Percentiles rank a stretch among this genome's conserved stretches.
phyloP scores from a whole-genome alignment of 2,888 invertebrate genomes.

The Xestia c-nigrum region DNA sequence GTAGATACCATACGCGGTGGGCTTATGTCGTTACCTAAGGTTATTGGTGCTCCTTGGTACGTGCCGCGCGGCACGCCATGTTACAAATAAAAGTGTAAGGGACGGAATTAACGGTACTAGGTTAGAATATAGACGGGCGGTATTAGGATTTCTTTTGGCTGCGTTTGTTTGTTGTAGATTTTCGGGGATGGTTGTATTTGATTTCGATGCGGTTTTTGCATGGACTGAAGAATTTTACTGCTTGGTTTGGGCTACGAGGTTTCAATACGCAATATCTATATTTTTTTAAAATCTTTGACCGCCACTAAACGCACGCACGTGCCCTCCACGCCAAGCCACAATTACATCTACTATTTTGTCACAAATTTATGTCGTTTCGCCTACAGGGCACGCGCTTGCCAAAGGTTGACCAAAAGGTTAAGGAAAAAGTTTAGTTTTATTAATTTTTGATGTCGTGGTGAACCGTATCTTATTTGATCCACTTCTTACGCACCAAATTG shows the following conservation, averaged over 20 bases:
- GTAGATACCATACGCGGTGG: slow-evolving; percentile 80
- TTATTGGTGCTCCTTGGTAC: slow-evolving; percentile 68
- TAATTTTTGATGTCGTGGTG: no score
- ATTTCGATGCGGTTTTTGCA: not conserved
- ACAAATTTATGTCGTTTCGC: no score
- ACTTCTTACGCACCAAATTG: no score
- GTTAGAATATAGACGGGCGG: slow-evolving; percentile 33
- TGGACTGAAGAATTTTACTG: not conserved
- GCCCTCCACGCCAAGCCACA: no score
- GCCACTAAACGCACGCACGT: no score
- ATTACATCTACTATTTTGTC: no score
- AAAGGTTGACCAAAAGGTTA: no score
- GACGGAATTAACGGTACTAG: slow-evolving; percentile 39
- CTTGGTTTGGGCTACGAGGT: no score
- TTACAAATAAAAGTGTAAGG: slow-evolving; percentile 38
- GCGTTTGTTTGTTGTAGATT: slow-evolving; percentile 5
- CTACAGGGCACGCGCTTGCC: no score
- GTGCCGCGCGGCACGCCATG: slow-evolving; percentile 60
- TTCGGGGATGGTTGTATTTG: not conserved
- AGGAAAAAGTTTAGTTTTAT: no score
- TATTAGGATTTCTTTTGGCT: slow-evolving; percentile 35
- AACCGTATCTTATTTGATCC: no score
- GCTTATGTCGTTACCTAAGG: slow-evolving; percentile 70
- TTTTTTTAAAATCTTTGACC: no score
- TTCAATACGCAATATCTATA: not conserved